phyloP scores from a whole-genome alignment of 2,888 invertebrate species.

The Miltochrista miniata region DNA sequence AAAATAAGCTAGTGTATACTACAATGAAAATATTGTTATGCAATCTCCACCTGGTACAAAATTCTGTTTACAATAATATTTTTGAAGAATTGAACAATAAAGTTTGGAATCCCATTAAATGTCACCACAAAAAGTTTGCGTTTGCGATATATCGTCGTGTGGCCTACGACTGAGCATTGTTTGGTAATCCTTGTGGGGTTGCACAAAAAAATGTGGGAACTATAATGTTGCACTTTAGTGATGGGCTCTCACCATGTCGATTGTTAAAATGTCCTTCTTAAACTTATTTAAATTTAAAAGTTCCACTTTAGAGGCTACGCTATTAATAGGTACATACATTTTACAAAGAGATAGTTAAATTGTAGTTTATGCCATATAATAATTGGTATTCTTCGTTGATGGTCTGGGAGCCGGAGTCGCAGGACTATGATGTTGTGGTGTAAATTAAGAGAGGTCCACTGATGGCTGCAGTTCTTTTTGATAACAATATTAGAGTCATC shows the following conservation, averaged over 20 bases:
- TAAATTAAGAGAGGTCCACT: no score
- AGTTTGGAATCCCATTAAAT: conserved; percentile 71
- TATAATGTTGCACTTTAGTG: conserved; percentile 50
- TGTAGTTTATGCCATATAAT: no score
- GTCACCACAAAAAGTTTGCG: conserved; percentile 62
- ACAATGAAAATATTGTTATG: conserved; percentile 23
- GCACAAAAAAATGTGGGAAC: conserved; percentile 75
- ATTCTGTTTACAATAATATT: conserved; percentile 38
- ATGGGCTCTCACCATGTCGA: conserved; percentile 23
- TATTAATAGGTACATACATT: no score
- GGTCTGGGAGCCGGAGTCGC: no score
- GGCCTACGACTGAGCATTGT: conserved; percentile 74
- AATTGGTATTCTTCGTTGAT: no score
- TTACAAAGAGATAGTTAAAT: no score
- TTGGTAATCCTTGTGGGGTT: conserved; percentile 64
- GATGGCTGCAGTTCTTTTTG: no score
- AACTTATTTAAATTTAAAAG: no score
- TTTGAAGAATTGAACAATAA: conserved; percentile 54
- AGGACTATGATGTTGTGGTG: no score
- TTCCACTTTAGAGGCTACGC: no score
- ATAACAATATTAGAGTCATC: no score
- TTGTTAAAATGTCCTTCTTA: neutral
- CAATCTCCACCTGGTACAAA: conserved; percentile 31
- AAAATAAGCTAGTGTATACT: conserved; percentile 1
- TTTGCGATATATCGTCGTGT: conserved; percentile 72